Evolutionary conservation across 2,888 invertebrate genomes (phyloP).

Genomic region (Sylvicola cinctus): DNA sequence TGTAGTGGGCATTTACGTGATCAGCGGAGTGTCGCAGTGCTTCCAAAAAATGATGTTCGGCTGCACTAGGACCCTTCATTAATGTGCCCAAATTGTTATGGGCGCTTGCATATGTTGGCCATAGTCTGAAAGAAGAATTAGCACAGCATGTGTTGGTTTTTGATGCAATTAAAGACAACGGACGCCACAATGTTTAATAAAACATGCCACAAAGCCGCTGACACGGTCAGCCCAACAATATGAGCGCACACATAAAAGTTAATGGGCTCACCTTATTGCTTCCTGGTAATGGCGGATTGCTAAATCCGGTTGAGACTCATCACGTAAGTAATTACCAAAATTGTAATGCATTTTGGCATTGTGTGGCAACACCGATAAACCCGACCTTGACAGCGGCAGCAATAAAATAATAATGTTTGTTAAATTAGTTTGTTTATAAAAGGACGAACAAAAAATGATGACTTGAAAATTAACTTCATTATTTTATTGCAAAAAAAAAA

Average conservation of each 20-base stretch:
- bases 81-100: constrained; percentile 74
- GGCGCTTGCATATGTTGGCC: constrained; percentile 69
- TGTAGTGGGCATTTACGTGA: constrained; percentile 69
- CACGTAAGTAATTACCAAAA: constrained; percentile 67
- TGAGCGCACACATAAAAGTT: no score
- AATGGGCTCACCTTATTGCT: constrained; percentile 41
- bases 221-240: no score
- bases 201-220: no score
- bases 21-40: constrained; percentile 51
- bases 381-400: constrained; percentile 43
- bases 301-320: constrained; percentile 45
- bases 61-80: constrained; percentile 38
- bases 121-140: no score
- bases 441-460: no score
- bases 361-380: constrained; percentile 54
- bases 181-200: not conserved
- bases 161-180: not conserved
- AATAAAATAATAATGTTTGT: not conserved
- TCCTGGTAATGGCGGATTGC: constrained; percentile 61
- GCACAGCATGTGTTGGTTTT: not conserved
- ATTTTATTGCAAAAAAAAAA: no score
- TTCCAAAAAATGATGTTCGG: constrained; percentile 53
- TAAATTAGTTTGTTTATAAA: not conserved
- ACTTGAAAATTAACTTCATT: no score
- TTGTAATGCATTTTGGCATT: constrained; percentile 85